Conservation (phyloP, 2,113 vertebrate species). For the Myotis brandtii region DNA sequence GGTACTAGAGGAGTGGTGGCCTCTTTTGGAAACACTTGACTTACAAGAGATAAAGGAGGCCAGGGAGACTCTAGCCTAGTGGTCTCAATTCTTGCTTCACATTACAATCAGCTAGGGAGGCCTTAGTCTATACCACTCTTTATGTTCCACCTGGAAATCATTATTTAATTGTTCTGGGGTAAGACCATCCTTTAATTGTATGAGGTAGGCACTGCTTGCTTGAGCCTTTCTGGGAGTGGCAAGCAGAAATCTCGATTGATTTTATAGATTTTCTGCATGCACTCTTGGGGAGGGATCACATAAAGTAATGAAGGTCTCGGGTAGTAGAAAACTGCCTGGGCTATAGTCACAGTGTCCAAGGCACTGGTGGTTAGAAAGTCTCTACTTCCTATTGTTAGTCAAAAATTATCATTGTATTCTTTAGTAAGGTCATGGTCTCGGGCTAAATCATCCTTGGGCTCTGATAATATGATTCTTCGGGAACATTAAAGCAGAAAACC, state of each 20-base stretch:
- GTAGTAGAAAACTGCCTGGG: background rate
- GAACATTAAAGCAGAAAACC: background rate
- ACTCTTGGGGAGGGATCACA: background rate
- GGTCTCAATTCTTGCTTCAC: background rate
- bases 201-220: background rate
- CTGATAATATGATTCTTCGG: background rate
- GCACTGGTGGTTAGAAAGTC: background rate
- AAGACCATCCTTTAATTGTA: background rate
- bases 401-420: background rate
- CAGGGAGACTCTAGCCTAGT: background rate
- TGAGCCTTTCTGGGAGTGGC: background rate
- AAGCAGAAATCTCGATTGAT: background rate
- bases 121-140: background rate
- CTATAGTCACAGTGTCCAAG: background rate
- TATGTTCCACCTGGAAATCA: background rate
- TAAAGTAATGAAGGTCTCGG: background rate
- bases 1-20: background rate
- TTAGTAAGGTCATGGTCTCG: background rate
- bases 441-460: background rate
- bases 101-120: background rate
- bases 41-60: background rate
- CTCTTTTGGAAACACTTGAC: background rate
- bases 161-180: background rate
- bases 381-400: background rate
- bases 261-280: background rate